Evolutionary conservation across 2,797 vertebrate species (phyloP), one percentile per base, ranked within the genome.

Genomic region (Squalus acanthias): DNA sequence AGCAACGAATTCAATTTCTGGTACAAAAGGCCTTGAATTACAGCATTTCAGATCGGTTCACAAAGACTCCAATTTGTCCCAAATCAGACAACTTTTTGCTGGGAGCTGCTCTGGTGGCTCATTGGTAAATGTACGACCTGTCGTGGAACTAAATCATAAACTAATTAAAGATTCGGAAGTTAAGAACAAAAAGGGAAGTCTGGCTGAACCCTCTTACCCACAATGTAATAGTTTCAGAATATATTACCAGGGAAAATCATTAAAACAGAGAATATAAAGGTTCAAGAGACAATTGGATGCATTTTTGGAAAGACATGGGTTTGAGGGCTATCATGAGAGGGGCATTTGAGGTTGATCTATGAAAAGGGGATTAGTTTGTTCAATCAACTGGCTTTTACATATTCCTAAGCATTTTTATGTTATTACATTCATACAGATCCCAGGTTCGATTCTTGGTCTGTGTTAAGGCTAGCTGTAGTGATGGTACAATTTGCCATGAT

Each of bases 231-330:
- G 39, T 22, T 50, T 50, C 46, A 67, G 65, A n/a, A 76, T 76
- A 76, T 13, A 76, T 76, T 76, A 76, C 74, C 74, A 91, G 29
- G 88, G 88, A 91, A 63, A 63, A 91, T 91, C 88, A 63, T 60
- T 91, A 65, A n/a, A 50, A 46, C 82, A 85, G 15, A 46, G 82
- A 20, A 85, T 33, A 63, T 15, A 63, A 63, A 17, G 15, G 33
- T 91, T 91, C 88, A 91, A 65, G 88, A 91, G 88, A 63, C 88
- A 63, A 91, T 63, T 13, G 57, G 57, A n/a, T n/a, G 29, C 57
- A 63, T 63, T 63, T 60, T 91, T 33, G 29, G 17, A 91, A 76
- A 91, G 60, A 13, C 3, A 63, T n/a, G 4, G 60, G 29, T n/a
- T 29, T 91, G 57, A 91, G 57, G 46, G 50, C 53, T 22, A 79